Base-by-base conservation (phyloP, 64 coral and sea anemone genomes). In the Dendrophyllia cribrosa region DNA sequence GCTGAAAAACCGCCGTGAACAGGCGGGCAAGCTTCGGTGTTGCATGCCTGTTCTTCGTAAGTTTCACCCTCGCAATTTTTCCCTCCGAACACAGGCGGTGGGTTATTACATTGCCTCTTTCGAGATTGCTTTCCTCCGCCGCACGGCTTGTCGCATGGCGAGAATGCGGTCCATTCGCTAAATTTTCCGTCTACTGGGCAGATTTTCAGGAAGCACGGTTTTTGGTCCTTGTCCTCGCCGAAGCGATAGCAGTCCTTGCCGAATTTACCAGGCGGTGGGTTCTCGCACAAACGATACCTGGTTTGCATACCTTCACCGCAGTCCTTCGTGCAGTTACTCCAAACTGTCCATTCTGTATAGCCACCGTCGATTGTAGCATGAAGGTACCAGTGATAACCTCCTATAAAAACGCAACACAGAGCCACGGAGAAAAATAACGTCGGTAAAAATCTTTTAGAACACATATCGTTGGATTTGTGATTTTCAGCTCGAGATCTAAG, bases 71-170 rank as follows among this genome's bases (percentile, higher is more conserved):
- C 82, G 66, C 97, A 99, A 64, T 89, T 89, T 77, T 94, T 95
- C 20, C 97, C 97, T 51, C 88, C 94, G 85, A 84, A 99, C 3
- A 70, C 58, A 64, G 97, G 76, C 51, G 66, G 59, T 51, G 97
- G 97, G 60, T 85, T 82, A 58, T 91, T 93, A 76, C 97, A 99
- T 70, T 90, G 86, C 51, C 97, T 80, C 45, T 78, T 79, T 60
- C 97, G 82, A 53, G 76, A 81, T 62, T 91, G 94, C 51, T 84
- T 87, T 44, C 97, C 97, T 83, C 96, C 96, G 20, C 94, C 91
- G 59, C 97, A 99, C 8, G 94, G 67, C 14, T 90, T 92, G 0
- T 94, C 90, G 83, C 97, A 99, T 26, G 83, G 59, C 34, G 90
- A 88, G 84, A 85, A 99, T 0, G 91, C 82, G 45, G 81, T 93